Evolutionary conservation across 2,888 invertebrate genomes (phyloP), one percentile per base, ranked within the genome.

Genomic region (Selenia dentaria): DNA sequence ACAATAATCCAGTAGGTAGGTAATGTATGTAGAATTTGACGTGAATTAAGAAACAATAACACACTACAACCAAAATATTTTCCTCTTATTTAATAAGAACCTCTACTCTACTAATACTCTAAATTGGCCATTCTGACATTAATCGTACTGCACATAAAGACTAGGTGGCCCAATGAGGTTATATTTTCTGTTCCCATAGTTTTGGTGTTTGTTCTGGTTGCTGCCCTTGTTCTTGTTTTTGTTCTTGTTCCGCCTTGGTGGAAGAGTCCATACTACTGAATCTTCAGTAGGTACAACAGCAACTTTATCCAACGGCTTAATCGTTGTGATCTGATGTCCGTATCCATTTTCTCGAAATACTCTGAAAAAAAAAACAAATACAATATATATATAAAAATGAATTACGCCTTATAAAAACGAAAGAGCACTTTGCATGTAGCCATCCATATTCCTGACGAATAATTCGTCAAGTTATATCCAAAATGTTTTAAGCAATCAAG

Each of bases 231-330:
- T 70, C 13, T 18, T 18, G 18, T 18, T 18, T 6, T 18, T 22
- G 8, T 71, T 73, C 43, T 67, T 74, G 26, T 67, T 75, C 0
- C 71, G 63, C 49, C 67, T 74, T 6, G 64, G 67, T 0, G 77
- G 82, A 9, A 85, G 59, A 0, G 79, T 73, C 87, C 87, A 88
- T 0, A 83, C 75, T n/a, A 86, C 42, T 0, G 83, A 74, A n/a
- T 79, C 41, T 38, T 79, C 85, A 0, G 68, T 68, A 1, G 67
- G 46, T 4, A 61, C 56, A 1, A 45, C 33, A 0, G 31, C 54
- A 0, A 47, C 11, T 13, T 56, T 54, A 10, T 53, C 52, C 3
- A 59, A 48, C 1, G 61, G 55, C 11, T 42, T 37, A 11, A 54
- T 47, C 8, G 50, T 43, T 8, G 51, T 37, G 6, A 54, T 50